These are phyloP conservation scores for Hydractinia symbiolongicarpus DNA, from an alignment of 30 jellyfish, hydroid and myxozoan species.

Conservation along the genomic window DNA sequence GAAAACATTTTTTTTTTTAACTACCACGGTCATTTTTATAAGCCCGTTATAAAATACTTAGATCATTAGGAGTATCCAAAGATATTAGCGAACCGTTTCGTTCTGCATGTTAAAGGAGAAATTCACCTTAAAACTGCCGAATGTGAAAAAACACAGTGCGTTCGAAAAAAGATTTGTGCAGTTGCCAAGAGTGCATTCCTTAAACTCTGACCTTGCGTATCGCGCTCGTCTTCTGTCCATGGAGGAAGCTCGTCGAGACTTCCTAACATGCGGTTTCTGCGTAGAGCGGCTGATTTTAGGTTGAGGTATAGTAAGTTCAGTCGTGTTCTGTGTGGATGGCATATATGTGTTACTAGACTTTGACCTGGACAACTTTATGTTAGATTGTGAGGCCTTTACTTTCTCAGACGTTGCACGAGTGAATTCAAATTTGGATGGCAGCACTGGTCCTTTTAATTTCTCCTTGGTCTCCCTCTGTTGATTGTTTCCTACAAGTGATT, in stretches of 20 bases:
- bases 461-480: too few relatives aligned
- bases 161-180: too few relatives aligned
- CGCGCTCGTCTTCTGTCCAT: conserved; percentile 30
- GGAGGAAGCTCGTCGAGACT: conserved; percentile 27
- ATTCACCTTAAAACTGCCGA: too few relatives aligned
- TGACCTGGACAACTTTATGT: conserved; percentile 9
- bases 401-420: conserved; percentile 1
- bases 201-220: conserved; percentile 31
- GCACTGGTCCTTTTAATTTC: background rate
- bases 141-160: too few relatives aligned
- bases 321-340: conserved; percentile 24
- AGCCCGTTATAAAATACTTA: too few relatives aligned
- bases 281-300: conserved; percentile 38
- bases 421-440: conserved; percentile 23
- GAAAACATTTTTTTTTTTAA: too few relatives aligned
- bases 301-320: conserved; percentile 2
- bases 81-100: too few relatives aligned
- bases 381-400: conserved; percentile 16
- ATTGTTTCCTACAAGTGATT: too few relatives aligned
- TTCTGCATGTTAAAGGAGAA: too few relatives aligned
- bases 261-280: conserved; percentile 39
- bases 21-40: too few relatives aligned
- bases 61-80: too few relatives aligned
- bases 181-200: too few relatives aligned
- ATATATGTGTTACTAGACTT: conserved; percentile 3